These are phyloP conservation scores for Dyspetes luteomarginatus DNA, from an alignment of 2,888 invertebrate species.

Conservation along the genomic window DNA sequence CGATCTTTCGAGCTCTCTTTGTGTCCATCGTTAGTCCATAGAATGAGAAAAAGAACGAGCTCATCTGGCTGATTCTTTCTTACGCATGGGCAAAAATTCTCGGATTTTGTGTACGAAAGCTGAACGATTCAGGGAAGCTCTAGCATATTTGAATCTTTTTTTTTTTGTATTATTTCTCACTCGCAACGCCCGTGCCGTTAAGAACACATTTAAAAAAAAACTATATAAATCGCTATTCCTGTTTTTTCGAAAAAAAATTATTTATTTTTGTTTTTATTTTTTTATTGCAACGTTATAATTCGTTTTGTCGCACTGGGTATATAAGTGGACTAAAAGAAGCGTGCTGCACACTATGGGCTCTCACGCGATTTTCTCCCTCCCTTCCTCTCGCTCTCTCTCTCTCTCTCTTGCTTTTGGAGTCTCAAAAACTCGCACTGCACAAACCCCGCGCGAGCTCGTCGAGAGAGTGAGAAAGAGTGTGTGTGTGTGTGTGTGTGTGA, in stretches of 20 bases:
- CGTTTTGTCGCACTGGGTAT: conserved; percentile 79
- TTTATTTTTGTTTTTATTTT: no score
- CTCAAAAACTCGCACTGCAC: conserved; percentile 69
- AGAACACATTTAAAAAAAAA: neutral
- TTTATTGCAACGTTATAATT: conserved; percentile 68
- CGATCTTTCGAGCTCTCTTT: conserved; percentile 64
- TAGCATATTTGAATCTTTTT: conserved; percentile 57
- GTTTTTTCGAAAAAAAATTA: conserved; percentile 6
- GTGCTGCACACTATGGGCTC: conserved; percentile 75
- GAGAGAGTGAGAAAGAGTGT: neutral
- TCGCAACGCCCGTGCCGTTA: neutral
- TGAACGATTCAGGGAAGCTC: conserved; percentile 63
- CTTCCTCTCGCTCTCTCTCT: conserved; percentile 25
- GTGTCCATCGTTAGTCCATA: conserved; percentile 67
- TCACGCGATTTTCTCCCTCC: conserved; percentile 39
- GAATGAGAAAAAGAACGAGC: conserved; percentile 34
- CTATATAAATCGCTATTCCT: neutral
- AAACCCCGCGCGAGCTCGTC: neutral
- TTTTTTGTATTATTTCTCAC: conserved; percentile 50
- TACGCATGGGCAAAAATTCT: conserved; percentile 72
- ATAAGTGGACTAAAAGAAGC: conserved; percentile 72
- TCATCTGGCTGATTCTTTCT: no score
- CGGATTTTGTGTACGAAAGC: conserved; percentile 69
- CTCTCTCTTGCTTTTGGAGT: conserved; percentile 26
- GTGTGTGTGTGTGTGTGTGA: no score